Evolutionary conservation across 2,888 invertebrate genomes (phyloP).

Genomic region (Rhingia rostrata): DNA sequence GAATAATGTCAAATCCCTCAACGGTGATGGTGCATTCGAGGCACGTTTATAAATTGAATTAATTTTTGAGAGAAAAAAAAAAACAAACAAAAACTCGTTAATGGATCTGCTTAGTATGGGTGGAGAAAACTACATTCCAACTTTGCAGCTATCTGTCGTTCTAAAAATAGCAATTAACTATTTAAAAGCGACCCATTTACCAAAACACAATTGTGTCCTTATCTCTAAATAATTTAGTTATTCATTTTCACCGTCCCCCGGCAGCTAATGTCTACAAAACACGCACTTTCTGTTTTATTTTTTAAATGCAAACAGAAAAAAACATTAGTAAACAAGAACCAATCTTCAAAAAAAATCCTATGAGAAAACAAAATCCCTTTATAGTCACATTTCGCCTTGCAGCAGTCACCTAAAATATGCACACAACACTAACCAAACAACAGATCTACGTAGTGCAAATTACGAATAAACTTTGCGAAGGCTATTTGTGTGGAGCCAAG

Average conservation of each 20-base stretch:
- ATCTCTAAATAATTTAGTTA: constrained; percentile 19
- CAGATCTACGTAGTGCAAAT: constrained; percentile 39
- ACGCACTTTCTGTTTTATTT: neutral
- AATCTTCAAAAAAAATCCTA: neutral
- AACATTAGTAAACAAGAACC: constrained; percentile 24
- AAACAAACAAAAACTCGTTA: neutral
- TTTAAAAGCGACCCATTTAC: neutral
- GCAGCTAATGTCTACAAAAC: constrained; percentile 11
- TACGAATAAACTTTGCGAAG: constrained; percentile 46
- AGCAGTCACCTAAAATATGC: constrained; percentile 45
- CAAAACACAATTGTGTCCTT: neutral
- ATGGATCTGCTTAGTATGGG: no score
- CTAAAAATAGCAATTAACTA: constrained; percentile 1
- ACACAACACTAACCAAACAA: constrained; percentile 60
- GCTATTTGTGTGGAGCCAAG: neutral
- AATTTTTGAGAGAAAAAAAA: neutral
- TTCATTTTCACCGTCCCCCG: constrained; percentile 1
- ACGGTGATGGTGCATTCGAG: neutral
- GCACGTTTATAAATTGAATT: neutral
- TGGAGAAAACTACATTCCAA: no score
- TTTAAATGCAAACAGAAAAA: constrained; percentile 20
- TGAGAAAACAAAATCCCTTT: constrained; percentile 12
- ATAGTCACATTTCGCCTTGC: constrained; percentile 7
- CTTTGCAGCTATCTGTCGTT: no score
- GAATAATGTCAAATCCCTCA: neutral